Base-by-base conservation (phyloP, 2,797 vertebrate genomes). In the Rhadinocentrus ornatus region DNA sequence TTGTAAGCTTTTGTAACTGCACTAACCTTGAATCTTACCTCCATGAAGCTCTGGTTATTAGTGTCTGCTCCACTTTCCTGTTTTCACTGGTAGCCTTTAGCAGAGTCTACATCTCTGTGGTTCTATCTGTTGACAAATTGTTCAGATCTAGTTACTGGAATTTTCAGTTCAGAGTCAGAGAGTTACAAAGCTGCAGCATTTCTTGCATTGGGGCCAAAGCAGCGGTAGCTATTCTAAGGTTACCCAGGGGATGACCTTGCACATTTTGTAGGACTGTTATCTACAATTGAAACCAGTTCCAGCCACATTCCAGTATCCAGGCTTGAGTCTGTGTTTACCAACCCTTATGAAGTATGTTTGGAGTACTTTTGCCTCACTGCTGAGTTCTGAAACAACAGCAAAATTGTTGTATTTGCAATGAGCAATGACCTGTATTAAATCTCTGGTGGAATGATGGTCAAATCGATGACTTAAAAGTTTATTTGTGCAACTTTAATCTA, bases 251-350 rank as follows among this genome's bases (percentile, higher is more conserved):
- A 69, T 62, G 41, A 68, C 18, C 29, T 52, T 72, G 56, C 31
- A n/a, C 52, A 57, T 32, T 75, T 72, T 67, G 29, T 57, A 54
- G 35, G n/a, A 46, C 48, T 29, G 16, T 65, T 69, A 22, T 77
- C 58, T 34, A 4, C 4, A 35, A 8, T 39, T n/a, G 13, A 24
- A 62, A 66, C 27, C 44, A 55, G 26, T 58, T 67, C 29, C 3
- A 10, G 61, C 20, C 8, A 57, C 35, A 57, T 67, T 65, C 32
- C 41, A 72, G 7, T 13, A 3, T 32, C 7, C 44, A 10, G 56
- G 56, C 52, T 58, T 57, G n/a, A n/a, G 1, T 59, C 4, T 41
- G 34, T 73, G 35, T 29, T n/a, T 55, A 53, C 16, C 29, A 61
- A 29, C 24, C 0, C 34, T 44, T 18, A 18, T 50, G 5, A 71